A percentile compares a stretch with the other conserved stretches of the same genome.
Conservation (phyloP, 2,888 invertebrate species). For the Chymomyza procnemis region DNA sequence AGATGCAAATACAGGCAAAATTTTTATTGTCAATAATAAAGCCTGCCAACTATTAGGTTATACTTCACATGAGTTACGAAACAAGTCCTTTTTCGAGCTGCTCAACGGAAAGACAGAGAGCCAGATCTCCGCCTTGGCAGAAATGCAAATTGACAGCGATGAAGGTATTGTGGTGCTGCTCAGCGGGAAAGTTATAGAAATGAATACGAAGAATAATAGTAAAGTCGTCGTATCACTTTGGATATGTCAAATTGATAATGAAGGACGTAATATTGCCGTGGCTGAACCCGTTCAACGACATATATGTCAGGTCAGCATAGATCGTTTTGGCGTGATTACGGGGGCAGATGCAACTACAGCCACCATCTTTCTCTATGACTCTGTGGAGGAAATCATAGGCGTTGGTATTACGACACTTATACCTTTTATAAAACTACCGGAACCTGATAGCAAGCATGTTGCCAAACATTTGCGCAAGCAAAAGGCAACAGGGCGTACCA, state of each 20-base stretch:
- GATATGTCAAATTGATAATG: constrained; percentile 81
- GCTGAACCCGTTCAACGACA: constrained; percentile 83
- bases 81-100: constrained; percentile 80
- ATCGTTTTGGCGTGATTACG: constrained; percentile 61
- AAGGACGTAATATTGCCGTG: constrained; percentile 82
- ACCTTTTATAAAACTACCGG: constrained; percentile 80
- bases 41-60: constrained; percentile 83
- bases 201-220: constrained; percentile 80
- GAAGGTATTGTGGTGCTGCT: constrained; percentile 82
- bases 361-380: constrained; percentile 81
- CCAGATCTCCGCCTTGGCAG: constrained; percentile 80
- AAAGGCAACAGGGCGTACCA: constrained; percentile 83
- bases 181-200: constrained; percentile 84
- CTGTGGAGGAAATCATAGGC: constrained; percentile 80
- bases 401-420: constrained; percentile 80
- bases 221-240: constrained; percentile 83
- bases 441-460: constrained; percentile 49
- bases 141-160: constrained; percentile 80
- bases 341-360: constrained; percentile 78
- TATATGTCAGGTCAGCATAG: constrained; percentile 61
- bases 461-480: constrained; percentile 81
- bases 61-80: constrained; percentile 77
- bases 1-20: constrained; percentile 83
- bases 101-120: constrained; percentile 80
- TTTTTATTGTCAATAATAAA: constrained; percentile 84